Evolutionary conservation across 64 coral and sea anemone species (phyloP), one percentile per base, ranked within the genome.

Genomic region (Porites australiensis): DNA sequence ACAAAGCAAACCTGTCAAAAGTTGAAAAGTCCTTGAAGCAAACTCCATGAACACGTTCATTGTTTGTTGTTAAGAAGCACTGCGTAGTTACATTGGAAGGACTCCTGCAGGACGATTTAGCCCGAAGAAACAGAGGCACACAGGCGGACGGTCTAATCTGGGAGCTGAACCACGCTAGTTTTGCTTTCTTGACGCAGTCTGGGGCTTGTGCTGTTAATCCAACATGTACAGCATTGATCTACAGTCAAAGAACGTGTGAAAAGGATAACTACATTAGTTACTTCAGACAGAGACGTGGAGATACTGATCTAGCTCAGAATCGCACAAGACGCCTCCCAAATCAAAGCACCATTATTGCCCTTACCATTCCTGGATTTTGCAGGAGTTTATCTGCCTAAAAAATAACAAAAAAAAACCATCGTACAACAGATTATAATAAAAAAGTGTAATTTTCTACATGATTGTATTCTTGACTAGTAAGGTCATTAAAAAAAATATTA

Each of bases 151-250:
- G 45, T 37, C 84, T 79, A n/a, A 4, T 22, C 2, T 65, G 12
- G 22, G 53, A 79, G 19, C 51, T 65, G 80, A 88, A 88, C 61
- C 85, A 93, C 3, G 64, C 67, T 4, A 93, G 44, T 47, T n/a
- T 74, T 58, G 86, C 92, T 45, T 82, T 88, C 43, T 75, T 74
- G 13, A 93, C 67, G 44, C 68, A 69, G n/a, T 61, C 64, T 44
- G 92, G 86, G 59, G 88, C 37, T 82, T 82, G 86, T 70, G 55
- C 50, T 55, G 86, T 43, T 63, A 78, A 86, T 49, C 90, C 59
- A 57, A 76, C 82, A 73, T 81, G 20, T 19, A 93, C 72, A 8
- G 92, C 76, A 93, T 93, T 88, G 49, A 93, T 65, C 92, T 93
- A 79, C 43, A 27, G 37, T 37, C 27, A 57, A 75, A 23, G 16